Percentiles rank a stretch among this genome's conserved stretches.
Evolutionary conservation across 1,140 invertebrate species (phyloP).

Genomic region (Atta cephalotes): DNA sequence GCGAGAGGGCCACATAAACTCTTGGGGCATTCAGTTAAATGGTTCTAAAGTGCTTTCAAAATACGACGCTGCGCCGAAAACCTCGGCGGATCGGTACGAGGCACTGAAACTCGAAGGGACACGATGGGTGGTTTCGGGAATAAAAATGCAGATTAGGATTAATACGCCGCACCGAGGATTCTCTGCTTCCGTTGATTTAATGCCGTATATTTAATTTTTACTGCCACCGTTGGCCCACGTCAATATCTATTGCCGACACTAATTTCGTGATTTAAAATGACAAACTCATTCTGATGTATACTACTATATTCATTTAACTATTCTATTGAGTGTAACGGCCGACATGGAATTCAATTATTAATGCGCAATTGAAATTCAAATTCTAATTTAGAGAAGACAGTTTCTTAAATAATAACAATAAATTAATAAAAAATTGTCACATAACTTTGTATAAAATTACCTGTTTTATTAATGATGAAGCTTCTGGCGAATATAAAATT

Average conservation of each 20-base stretch:
- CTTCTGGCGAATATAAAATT: background rate
- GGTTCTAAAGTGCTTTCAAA: slow-evolving; percentile 79
- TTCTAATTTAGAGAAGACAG: slow-evolving; percentile 2
- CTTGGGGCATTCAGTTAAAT: slow-evolving; percentile 75
- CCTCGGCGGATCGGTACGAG: slow-evolving; percentile 23
- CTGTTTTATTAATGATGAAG: background rate
- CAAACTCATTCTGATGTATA: background rate
- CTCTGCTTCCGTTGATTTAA: slow-evolving; percentile 72
- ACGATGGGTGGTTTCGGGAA: slow-evolving; percentile 71
- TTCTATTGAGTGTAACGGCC: background rate
- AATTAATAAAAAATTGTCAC: background rate
- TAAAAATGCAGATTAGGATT: slow-evolving; percentile 79
- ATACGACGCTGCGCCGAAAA: slow-evolving; percentile 71
- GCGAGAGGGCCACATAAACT: slow-evolving; percentile 78
- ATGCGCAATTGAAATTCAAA: background rate
- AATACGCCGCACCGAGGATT: slow-evolving; percentile 69
- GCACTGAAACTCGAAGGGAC: background rate
- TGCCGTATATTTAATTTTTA: slow-evolving; percentile 60
- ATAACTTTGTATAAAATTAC: background rate
- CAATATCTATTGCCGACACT: slow-evolving; percentile 46
- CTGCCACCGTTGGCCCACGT: slow-evolving; percentile 16
- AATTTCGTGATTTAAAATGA: slow-evolving; percentile 56
- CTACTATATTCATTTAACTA: background rate
- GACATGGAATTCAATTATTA: slow-evolving; percentile 10
- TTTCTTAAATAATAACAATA: background rate